Evolutionary conservation across 2,888 invertebrate species (phyloP), one percentile per base, ranked within the genome.

Genomic region (Acheta domesticus): DNA sequence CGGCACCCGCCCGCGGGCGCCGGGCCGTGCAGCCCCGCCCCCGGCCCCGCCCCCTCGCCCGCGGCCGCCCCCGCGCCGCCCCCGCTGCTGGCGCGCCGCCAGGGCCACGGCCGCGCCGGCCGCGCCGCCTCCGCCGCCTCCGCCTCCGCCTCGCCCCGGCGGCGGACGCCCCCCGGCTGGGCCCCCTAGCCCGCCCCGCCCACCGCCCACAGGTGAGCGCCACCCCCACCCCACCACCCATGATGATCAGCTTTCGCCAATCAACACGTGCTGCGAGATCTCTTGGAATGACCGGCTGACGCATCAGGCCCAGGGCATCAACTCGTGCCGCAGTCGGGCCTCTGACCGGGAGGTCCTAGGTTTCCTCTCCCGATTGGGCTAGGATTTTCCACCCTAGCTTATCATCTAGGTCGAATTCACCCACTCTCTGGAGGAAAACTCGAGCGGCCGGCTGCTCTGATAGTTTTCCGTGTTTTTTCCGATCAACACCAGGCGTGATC

Each of bases 1-100:
- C 79, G 79, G 11, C 79, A 79, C 48, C 79, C 62, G 21, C 79
- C 62, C n/a, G n/a, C 62, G 16, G 62, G 62, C 16, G 75, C 49
- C n/a, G 23, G 75, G 19, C 78, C 49, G 8, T 79, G 79, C 20
- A 62, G 76, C n/a, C 48, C 76, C 62, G 48, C 48, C 21, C 14
- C 23, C 48, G 76, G 12, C n/a, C 23, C 48, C n/a, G 48, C n/a
- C 36, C 36, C 21, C 23, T 16, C n/a, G 19, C 21, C 48, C 16
- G 76, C 49, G 19, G n/a, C 20, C n/a, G 48, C 23, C 20, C 20
- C 48, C 48, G 49, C 48, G 48, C 48, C 76, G 48, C 49, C 49
- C n/a, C 48, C n/a, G n/a, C 49, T 48, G 76, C 48, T 76, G 14
- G 49, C 76, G 48, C 49, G 49, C 48, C 49, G n/a, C 48, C 8